These are phyloP conservation scores for Engraulis encrasicolus DNA, from an alignment of 2,113 vertebrate species.

Conservation along the genomic window DNA sequence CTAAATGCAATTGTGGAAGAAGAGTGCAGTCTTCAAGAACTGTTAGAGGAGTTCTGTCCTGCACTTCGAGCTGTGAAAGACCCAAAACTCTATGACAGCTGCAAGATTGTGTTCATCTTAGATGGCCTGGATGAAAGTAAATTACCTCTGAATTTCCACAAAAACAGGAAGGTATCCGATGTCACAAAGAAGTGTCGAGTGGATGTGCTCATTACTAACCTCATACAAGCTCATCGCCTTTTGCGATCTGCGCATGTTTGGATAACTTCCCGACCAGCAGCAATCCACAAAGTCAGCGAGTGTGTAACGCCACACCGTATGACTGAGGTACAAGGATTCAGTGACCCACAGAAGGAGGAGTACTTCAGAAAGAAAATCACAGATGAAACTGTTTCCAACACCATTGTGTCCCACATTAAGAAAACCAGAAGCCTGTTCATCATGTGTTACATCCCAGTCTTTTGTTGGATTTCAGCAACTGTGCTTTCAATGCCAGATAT, in stretches of 20 bases:
- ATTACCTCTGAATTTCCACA: constrained; percentile 42
- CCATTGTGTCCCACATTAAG: constrained; percentile 39
- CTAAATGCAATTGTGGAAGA: constrained; percentile 41
- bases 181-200: constrained; percentile 24
- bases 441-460: constrained; percentile 56
- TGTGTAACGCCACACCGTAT: constrained; percentile 42
- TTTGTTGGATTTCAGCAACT: constrained; percentile 52
- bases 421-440: constrained; percentile 41
- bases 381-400: constrained; percentile 25
- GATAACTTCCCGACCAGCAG: constrained; percentile 45
- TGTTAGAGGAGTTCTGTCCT: constrained; percentile 37
- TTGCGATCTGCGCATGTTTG: constrained; percentile 31
- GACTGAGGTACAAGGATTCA: constrained; percentile 53
- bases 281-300: constrained; percentile 21
- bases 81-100: background rate
- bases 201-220: constrained; percentile 42
- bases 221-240: constrained; percentile 42
- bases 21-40: constrained; percentile 38
- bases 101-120: constrained; percentile 47
- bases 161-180: background rate
- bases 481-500: constrained; percentile 28
- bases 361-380: constrained; percentile 48
- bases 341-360: constrained; percentile 49
- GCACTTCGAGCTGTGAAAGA: constrained; percentile 31
- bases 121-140: constrained; percentile 45